These are phyloP conservation scores for Syncerus caffer DNA, from an alignment of 2,797 vertebrate genomes.

Conservation along the genomic window DNA sequence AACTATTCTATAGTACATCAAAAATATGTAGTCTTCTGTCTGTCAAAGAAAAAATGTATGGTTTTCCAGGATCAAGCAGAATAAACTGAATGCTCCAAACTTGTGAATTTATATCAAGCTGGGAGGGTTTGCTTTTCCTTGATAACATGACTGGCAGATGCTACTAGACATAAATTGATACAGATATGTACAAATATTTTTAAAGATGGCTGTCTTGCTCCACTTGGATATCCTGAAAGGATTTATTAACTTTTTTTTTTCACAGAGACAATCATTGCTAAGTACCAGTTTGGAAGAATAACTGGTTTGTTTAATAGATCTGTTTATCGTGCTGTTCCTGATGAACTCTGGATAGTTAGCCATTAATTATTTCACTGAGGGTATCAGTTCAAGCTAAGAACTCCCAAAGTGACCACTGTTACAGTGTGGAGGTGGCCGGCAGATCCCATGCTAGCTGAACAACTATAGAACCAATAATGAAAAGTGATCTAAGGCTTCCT, in stretches of 20 bases:
- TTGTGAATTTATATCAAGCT: neutral
- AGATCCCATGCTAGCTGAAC: constrained; percentile 1
- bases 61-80: neutral
- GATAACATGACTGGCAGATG: neutral
- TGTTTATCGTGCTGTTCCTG: neutral
- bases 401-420: neutral
- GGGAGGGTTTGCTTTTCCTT: neutral
- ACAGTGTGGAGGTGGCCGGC: neutral
- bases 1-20: neutral
- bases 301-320: neutral
- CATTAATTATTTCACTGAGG: constrained; percentile 14
- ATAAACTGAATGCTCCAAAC: neutral
- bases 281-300: neutral
- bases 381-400: neutral
- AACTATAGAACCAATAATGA: constrained; percentile 38
- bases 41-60: neutral
- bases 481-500: constrained; percentile 45
- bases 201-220: neutral
- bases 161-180: neutral
- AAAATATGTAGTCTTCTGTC: neutral
- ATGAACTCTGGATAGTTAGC: neutral
- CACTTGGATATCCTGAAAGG: neutral
- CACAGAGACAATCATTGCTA: neutral
- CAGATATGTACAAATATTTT: constrained; percentile 35
- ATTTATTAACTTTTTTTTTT: constrained; percentile 2